Evolutionary conservation across 2,113 vertebrate genomes (phyloP), one percentile per base, ranked within the genome.

Genomic region (Poecile atricapillus): DNA sequence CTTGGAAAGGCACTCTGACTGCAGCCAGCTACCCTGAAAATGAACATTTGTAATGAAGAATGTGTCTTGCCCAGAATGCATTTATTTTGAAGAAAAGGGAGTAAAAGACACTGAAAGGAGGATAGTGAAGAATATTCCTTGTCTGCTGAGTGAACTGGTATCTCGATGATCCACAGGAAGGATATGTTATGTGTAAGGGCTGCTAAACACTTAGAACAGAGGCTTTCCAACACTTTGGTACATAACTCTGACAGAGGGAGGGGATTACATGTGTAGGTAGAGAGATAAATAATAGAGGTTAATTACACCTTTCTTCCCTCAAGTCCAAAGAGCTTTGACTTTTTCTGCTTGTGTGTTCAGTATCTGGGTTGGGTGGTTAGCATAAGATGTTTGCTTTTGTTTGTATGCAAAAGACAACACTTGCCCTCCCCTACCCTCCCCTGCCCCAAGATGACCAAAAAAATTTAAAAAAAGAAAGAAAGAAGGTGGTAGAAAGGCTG

Each of bases 351-450:
- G 8, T 22, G 35, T 13, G 63, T 96, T 97, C 58, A 85, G 7
- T 96, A 93, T 95, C 71, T 90, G 79, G 47, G 19, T 70, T 97
- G 63, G 39, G 33, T 96, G 71, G 87, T 96, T 95, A 95, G 96
- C 94, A 97, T 91, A 92, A 94, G 77, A 84, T 78, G 47, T 95
- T 96, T 95, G 41, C 68, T 94, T 93, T 91, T 97, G 49, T 96
- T 97, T 98, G 76, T 95, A 43, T 76, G 49, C 5, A 22, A 55
- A 88, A 89, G 35, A 43, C 4, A 43, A 1, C 5, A 31, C 6
- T 43, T 49, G 13, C 35, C 24, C 11, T 65, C 7, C 11, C 9
- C 27, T 11, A 16, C 7, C 11, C 3, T 49, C 4, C 2, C 6
- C 18, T 3, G 5, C 2, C 6, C 9, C 5, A 77, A 16, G 24